Evolutionary conservation across 2,113 vertebrate species (phyloP).

Genomic region (Cynocephalus volans): DNA sequence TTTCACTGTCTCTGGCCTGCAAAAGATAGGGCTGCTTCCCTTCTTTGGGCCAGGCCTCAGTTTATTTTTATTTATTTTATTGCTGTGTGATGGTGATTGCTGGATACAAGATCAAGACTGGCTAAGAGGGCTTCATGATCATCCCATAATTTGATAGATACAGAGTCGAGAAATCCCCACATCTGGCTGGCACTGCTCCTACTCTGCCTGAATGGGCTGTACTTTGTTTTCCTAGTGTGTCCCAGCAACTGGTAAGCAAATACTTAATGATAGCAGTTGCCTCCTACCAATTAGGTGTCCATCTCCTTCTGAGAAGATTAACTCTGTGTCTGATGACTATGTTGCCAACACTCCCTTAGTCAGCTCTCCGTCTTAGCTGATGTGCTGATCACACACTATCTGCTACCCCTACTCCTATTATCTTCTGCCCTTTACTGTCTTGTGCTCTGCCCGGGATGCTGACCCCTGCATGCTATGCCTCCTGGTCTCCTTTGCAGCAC

Average conservation of each 20-base stretch:
- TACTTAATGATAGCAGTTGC: not conserved
- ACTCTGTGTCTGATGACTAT: not conserved
- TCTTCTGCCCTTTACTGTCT: not conserved
- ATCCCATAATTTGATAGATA: slow-evolving; percentile 17
- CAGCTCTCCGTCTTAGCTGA: not conserved
- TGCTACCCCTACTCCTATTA: too few relatives aligned
- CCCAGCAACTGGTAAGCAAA: not conserved
- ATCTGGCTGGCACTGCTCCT: not conserved
- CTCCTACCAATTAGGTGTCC: not conserved
- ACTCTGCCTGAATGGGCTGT: not conserved
- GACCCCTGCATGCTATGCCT: not conserved
- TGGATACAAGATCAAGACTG: not conserved
- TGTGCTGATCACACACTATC: not conserved
- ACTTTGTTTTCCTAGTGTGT: slow-evolving; percentile 9
- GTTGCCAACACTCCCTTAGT: not conserved
- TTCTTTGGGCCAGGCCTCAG: not conserved
- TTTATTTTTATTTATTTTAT: slow-evolving; percentile 49
- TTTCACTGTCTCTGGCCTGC: not conserved
- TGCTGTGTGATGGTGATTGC: not conserved
- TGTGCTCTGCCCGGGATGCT: not conserved
- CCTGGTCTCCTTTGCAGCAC: not conserved
- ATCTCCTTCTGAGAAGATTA: slow-evolving; percentile 8
- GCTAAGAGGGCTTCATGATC: not conserved
- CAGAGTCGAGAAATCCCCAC: not conserved
- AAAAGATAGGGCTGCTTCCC: not conserved